These are phyloP conservation scores for Peribatodes rhomboidaria DNA, from an alignment of 2,888 invertebrate species.

Conservation along the genomic window DNA sequence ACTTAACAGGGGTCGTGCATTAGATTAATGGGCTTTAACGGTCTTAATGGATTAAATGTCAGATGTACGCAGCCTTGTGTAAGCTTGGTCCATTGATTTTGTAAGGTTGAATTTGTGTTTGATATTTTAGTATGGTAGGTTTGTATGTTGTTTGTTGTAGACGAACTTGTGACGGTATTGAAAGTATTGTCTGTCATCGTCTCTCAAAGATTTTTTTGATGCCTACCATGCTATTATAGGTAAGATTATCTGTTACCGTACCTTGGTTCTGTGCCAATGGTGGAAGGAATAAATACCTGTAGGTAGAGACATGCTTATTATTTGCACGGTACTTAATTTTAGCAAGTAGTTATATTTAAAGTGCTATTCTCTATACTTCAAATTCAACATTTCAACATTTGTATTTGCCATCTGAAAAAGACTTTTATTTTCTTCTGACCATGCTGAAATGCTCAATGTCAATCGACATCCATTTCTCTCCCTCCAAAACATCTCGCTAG, in stretches of 20 bases:
- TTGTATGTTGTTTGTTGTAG: too few relatives aligned
- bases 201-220: too few relatives aligned
- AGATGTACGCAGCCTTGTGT: constrained; percentile 13
- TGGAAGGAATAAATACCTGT: too few relatives aligned
- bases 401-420: not conserved
- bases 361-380: too few relatives aligned
- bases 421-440: not conserved
- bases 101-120: not conserved
- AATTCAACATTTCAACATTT: not conserved
- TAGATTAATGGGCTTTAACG: constrained; percentile 34
- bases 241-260: too few relatives aligned
- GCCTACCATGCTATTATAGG: too few relatives aligned
- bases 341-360: too few relatives aligned
- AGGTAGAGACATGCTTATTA: too few relatives aligned
- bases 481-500: not conserved
- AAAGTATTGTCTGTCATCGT: too few relatives aligned
- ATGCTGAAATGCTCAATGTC: not conserved
- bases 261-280: too few relatives aligned
- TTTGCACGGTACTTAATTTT: too few relatives aligned
- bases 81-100: constrained; percentile 6
- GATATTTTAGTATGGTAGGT: not conserved
- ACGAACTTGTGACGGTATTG: too few relatives aligned
- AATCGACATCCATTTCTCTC: not conserved
- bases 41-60: constrained; percentile 30
- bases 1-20: constrained; percentile 33